Conservation (phyloP, 2,888 invertebrate species). For the Lasioglossum leucozonium region DNA sequence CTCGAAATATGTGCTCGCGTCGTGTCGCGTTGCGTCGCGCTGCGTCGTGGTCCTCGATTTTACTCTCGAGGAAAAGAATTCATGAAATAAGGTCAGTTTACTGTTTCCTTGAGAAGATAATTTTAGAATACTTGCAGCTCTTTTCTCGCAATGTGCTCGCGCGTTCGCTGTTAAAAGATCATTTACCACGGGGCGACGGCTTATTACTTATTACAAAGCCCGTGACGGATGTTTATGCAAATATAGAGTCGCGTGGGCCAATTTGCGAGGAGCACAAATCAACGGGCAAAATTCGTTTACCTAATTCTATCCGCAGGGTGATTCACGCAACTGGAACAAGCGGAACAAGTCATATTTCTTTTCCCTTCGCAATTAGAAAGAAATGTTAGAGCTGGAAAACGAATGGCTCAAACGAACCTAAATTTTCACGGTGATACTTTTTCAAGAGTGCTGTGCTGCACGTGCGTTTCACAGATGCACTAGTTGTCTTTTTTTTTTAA, state of each 20-base stretch:
- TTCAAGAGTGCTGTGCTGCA: not conserved
- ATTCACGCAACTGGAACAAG: not conserved
- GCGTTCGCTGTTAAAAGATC: constrained; percentile 19
- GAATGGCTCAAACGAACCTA: not conserved
- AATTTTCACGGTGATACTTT: not conserved
- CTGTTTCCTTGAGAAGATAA: constrained; percentile 53
- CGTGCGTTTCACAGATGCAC: not conserved
- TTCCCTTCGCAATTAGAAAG: not conserved
- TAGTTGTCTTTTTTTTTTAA: not conserved
- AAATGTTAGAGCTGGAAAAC: not conserved
- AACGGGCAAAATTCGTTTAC: constrained; percentile 1
- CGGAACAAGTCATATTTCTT: not conserved
- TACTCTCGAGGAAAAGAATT: constrained; percentile 43
- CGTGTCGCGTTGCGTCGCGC: not conserved
- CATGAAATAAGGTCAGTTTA: constrained; percentile 52
- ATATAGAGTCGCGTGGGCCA: not conserved
- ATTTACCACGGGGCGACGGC: constrained; percentile 9
- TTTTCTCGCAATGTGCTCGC: constrained; percentile 41
- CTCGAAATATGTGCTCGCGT: constrained; percentile 1
- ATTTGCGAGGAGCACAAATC: not conserved
- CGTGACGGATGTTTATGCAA: not conserved
- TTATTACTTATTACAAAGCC: constrained; percentile 22
- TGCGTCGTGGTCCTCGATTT: constrained; percentile 22
- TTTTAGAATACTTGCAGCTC: constrained; percentile 47
- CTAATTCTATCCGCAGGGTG: not conserved